These are phyloP conservation scores for Cerceris ruficornis DNA, from an alignment of 2,888 invertebrate species.

Conservation along the genomic window DNA sequence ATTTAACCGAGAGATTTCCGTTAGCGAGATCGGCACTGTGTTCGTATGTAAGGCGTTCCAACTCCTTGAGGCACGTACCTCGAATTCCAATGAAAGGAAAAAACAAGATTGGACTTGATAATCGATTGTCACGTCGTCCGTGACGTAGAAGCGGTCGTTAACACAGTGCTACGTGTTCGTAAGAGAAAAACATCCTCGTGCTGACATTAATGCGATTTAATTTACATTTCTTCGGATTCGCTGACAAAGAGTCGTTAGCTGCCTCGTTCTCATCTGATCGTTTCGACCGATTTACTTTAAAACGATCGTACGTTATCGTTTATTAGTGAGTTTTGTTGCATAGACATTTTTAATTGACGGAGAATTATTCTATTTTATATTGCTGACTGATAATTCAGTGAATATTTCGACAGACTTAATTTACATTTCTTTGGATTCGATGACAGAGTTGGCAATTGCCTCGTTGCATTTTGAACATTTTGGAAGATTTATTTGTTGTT, in stretches of 20 bases:
- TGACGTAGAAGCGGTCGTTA: conserved; percentile 3
- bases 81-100: conserved; percentile 27
- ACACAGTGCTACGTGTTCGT: not conserved
- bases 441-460: too few species aligned
- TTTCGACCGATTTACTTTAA: too few species aligned
- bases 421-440: too few species aligned
- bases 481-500: too few species aligned
- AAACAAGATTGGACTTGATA: conserved; percentile 14
- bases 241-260: not conserved
- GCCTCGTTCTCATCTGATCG: not conserved
- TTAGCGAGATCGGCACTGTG: not conserved
- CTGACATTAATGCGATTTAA: not conserved
- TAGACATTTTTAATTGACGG: too few species aligned
- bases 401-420: too few species aligned
- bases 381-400: too few species aligned
- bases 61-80: conserved; percentile 5
- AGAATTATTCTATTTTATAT: too few species aligned
- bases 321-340: too few species aligned
- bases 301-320: too few species aligned
- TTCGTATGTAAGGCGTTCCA: conserved; percentile 2
- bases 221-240: not conserved
- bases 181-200: not conserved
- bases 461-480: too few species aligned
- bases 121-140: conserved; percentile 10
- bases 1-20: not conserved